These are phyloP conservation scores for Azemiops feae DNA, from an alignment of 2,113 vertebrate genomes.

Conservation along the genomic window DNA sequence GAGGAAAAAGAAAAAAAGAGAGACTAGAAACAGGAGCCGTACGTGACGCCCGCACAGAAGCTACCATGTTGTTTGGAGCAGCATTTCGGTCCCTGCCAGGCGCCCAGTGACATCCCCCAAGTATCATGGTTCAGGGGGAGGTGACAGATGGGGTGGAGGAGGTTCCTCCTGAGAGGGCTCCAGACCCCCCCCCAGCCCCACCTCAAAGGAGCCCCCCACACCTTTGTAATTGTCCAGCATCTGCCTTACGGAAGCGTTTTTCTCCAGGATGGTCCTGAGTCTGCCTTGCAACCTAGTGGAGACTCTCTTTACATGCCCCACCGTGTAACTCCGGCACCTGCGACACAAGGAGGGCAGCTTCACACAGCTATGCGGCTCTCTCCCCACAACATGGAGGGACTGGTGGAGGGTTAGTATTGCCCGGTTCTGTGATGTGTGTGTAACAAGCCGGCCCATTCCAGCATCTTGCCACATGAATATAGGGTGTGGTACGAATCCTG, in stretches of 20 bases:
- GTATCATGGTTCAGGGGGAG: not conserved
- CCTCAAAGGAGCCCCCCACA: not conserved
- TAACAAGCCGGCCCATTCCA: no score
- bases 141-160: not conserved
- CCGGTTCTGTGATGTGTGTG: rapidly evolving
- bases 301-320: not conserved
- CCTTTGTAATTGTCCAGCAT: not conserved
- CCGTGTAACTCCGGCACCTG: not conserved
- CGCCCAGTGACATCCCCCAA: not conserved
- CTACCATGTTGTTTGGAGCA: not conserved
- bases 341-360: not conserved
- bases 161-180: not conserved
- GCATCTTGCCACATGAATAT: no score
- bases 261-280: not conserved
- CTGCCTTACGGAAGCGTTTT: not conserved
- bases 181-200: no score
- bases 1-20: not conserved
- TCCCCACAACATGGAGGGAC: not conserved
- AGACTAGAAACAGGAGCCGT: not conserved
- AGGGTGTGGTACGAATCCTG: no score
- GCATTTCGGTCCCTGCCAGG: no score
- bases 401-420: no score
- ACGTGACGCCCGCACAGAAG: not conserved
- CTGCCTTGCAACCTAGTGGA: not conserved
- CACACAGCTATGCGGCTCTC: not conserved